Evolutionary conservation across 2,888 invertebrate species (phyloP).

Genomic region (Parascotia fuliginaria): DNA sequence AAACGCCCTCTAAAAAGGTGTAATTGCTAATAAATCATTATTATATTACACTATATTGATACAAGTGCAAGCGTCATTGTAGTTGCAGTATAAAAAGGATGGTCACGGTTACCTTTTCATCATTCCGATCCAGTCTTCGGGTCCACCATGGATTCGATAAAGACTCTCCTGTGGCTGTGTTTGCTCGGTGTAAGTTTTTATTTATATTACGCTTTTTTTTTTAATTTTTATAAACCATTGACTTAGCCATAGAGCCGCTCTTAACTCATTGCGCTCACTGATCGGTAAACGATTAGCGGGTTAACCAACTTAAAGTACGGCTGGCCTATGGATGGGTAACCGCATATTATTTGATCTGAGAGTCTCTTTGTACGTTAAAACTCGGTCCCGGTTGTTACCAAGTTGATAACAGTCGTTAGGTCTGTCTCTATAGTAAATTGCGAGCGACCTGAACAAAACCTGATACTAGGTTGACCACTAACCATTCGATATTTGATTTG

Average conservation of each 20-base stretch:
- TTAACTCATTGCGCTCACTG: too few relatives aligned
- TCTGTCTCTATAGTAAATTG: too few relatives aligned
- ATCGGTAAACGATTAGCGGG: too few relatives aligned
- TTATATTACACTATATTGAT: constrained; percentile 1
- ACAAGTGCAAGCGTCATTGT: background rate
- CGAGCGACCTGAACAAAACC: too few relatives aligned
- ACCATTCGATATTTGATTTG: too few relatives aligned
- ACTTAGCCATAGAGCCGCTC: background rate
- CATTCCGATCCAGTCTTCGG: constrained; percentile 10
- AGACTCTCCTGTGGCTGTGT: background rate
- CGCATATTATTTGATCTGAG: too few relatives aligned
- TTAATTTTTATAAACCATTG: background rate
- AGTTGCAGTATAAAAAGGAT: background rate
- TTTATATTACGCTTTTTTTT: background rate
- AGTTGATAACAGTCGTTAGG: too few relatives aligned
- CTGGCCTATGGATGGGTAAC: too few relatives aligned
- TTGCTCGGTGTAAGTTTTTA: constrained; percentile 11
- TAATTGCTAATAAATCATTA: constrained; percentile 4
- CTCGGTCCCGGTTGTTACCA: too few relatives aligned
- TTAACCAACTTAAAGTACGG: too few relatives aligned
- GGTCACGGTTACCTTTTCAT: background rate
- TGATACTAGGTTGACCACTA: too few relatives aligned
- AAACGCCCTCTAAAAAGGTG: background rate
- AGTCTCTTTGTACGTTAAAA: too few relatives aligned
- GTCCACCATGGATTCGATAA: constrained; percentile 7